Evolutionary conservation across 2,113 vertebrate species (phyloP), one percentile per base, ranked within the genome.

Genomic region (Galeopterus variegatus): DNA sequence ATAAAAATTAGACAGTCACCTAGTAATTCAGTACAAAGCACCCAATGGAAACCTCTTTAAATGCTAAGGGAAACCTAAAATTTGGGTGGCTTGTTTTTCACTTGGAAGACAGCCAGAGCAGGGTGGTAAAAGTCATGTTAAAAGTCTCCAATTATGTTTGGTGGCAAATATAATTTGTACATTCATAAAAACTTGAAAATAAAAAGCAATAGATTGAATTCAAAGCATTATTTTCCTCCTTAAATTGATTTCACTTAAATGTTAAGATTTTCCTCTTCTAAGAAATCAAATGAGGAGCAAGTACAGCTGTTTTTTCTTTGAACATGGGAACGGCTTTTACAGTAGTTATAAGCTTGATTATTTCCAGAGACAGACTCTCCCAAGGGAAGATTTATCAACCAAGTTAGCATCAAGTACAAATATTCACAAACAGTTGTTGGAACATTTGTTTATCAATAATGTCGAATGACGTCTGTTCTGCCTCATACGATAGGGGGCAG

Each of bases 281-380:
- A 93, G 97, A 96, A 97, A 94, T 96, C 97, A 98, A 96, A 95
- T 70, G 93, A 93, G 88, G 94, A 97, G 93, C 54, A 62, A 97
- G 58, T 64, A 80, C 95, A 97, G 97, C 97, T 98, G 97, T 81
- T 92, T 96, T 92, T 92, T 52, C 96, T 98, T 97, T 97, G 97
- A 97, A 97, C 97, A 95, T 96, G 95, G 77, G 45, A 95, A 96
- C 73, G 31, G 97, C 67, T 97, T 97, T 98, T 96, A 98, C 96
- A 97, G 96, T 96, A 97, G 96, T 96, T 96, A 48, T 94, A 96
- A 97, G 96, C 95, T 97, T 98, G 97, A 98, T 95, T 97, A 26
- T 97, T 87, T 96, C 97, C 97, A 98, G 97, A 95, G 95, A 96
- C 98, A 96, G 45, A 88, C 69, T 94, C 97, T 97, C 94, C 96